Evolutionary conservation across 37 sponge, comb jelly and placozoan genomes (phyloP).

Genomic region (Geodia barretti): DNA sequence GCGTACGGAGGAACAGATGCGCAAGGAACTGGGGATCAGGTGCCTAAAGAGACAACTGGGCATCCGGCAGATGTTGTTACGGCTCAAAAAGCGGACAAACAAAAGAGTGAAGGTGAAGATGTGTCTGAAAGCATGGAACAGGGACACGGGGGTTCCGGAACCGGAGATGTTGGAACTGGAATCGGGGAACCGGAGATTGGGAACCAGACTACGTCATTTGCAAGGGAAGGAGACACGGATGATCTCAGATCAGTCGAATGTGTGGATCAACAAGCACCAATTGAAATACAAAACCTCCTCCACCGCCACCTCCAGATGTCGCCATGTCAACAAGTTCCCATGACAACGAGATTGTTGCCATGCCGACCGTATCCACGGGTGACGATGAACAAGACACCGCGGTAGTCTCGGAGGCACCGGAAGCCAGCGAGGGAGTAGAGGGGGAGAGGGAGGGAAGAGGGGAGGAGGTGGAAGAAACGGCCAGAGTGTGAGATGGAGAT

Average conservation of each 20-base stretch:
- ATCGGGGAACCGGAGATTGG: background rate
- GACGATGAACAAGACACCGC: background rate
- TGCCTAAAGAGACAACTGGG: background rate
- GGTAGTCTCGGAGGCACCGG: background rate
- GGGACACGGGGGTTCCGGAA: no score
- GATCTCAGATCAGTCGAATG: no score
- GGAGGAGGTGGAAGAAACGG: conserved; percentile 12
- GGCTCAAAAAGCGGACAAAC: background rate
- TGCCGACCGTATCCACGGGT: background rate
- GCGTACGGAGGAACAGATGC: no score
- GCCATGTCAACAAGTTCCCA: background rate
- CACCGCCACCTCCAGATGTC: background rate
- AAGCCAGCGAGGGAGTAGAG: background rate
- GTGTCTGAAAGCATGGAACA: background rate
- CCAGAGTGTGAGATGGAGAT: conserved; percentile 40
- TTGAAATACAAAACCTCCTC: no score
- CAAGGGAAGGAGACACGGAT: background rate
- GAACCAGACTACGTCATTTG: background rate
- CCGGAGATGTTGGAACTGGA: background rate
- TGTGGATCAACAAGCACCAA: background rate
- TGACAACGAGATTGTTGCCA: background rate
- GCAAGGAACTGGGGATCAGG: background rate
- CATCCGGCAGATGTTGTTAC: background rate
- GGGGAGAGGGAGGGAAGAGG: no score
- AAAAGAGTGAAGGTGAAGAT: background rate